Base-by-base conservation (phyloP, 1,140 invertebrate species). In the Heterodera schachtii region DNA sequence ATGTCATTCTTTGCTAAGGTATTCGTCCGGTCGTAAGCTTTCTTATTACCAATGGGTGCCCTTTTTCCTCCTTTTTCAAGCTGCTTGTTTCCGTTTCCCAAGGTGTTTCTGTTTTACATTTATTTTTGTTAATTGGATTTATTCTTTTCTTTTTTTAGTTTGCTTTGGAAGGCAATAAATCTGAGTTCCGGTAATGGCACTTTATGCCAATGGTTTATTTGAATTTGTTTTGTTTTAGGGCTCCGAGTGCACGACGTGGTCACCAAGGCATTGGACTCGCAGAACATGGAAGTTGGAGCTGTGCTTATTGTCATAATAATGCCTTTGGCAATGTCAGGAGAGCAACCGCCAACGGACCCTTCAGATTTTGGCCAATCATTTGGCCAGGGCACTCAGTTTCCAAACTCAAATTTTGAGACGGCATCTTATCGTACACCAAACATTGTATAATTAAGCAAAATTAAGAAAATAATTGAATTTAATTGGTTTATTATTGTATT, bases 1-100 rank as follows among this genome's bases (percentile, higher is more conserved):
- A 31, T n/a, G n/a, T 13, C 41, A 47, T 70, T 78, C 52, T 6
- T 52, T 78, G n/a, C 57, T 76, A 71, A 82, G 87, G 73, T 86
- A 87, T 73, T 81, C 86, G 21, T 78, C 81, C 66, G 87, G 86
- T 7, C 78, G 87, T 8, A 83, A 85, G 21, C 82, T 85, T 47
- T 83, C 83, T 3, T 83, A 81, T 79, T 85, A 80, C 52, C 79
- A 91, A 84, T 91, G 91, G 91, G 91, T 92, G 16, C 91, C 91
- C 0, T 90, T 91, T 69, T 87, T 91, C 47, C 82, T 91, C 8
- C 78, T 91, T 4, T 79, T 91, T 13, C 90, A 90, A 52, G 91
- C 91, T 8, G 84, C 90, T n/a, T 84, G 90, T 64, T 91, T 91
- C 85, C 86, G 90, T 52, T 84, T 91, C 46, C 91, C 91, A 19